These are phyloP conservation scores for Pungitius pungitius DNA, from an alignment of 2,113 vertebrate genomes.

Conservation along the genomic window DNA sequence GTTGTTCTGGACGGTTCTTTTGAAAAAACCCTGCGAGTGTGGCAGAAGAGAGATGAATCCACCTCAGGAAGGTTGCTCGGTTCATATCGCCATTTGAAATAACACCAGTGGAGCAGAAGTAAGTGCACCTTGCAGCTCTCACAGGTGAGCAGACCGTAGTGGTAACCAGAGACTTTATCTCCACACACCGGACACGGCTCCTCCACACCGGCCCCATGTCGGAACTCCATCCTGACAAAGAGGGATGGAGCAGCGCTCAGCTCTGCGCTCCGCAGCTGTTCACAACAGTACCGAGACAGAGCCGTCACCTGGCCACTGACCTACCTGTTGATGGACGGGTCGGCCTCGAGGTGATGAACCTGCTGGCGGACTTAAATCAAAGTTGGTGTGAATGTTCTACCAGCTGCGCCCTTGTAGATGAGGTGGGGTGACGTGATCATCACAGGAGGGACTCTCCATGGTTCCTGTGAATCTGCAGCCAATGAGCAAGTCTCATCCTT, in stretches of 20 bases:
- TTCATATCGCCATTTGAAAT: neutral
- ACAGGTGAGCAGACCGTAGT: conserved; percentile 79
- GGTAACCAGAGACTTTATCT: conserved; percentile 78
- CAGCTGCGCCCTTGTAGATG: neutral
- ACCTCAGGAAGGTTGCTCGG: neutral
- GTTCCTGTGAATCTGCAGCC: conserved; percentile 24
- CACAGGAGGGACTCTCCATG: conserved; percentile 12
- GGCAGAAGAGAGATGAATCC: neutral
- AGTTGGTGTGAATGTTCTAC: neutral
- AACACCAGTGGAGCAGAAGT: neutral
- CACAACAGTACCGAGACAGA: too few relatives aligned
- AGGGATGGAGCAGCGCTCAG: too few relatives aligned
- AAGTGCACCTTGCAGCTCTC: conserved; percentile 77
- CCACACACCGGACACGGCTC: conserved; percentile 79
- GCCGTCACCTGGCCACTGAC: neutral
- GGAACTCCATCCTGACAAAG: conserved; percentile 59
- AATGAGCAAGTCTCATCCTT: neutral
- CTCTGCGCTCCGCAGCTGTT: too few relatives aligned
- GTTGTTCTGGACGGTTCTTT: conserved; percentile 93
- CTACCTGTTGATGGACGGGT: neutral
- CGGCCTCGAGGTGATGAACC: neutral
- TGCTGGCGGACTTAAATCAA: neutral
- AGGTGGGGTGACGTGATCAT: neutral
- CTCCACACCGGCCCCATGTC: conserved; percentile 52
- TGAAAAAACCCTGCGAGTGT: conserved; percentile 88